Base-by-base conservation (phyloP, 1,140 invertebrate species). In the Chlorops oryzae region DNA sequence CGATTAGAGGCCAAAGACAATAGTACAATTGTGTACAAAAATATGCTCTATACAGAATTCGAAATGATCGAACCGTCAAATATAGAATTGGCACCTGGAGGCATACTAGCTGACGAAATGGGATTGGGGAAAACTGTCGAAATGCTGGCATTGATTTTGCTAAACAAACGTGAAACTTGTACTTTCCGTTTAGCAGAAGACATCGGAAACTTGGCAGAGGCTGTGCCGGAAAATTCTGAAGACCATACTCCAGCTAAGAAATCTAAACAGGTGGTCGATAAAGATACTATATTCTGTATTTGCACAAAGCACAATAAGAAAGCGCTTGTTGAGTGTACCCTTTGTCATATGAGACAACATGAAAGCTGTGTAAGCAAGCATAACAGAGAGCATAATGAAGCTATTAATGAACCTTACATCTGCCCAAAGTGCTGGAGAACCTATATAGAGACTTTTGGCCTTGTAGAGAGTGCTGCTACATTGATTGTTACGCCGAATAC, bases 61-160 rank as follows among this genome's bases (percentile, higher is more conserved):
- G 52, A 56, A 17, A 47, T 55, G 20, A 52, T 62, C 10, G 59
- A 61, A 54, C 77, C 77, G 20, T 25, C 61, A 10, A 44, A 69
- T 23, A 51, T 60, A 10, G 3, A 49, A 2, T 34, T 73, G 22
- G 72, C 74, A 28, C 78, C 75, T n/a, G 86, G 87, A 44, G 88
- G 87, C 5, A 88, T 91, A 47, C 70, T 91, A 39, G 86, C 86
- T 15, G 88, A 91, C 74, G 87, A 90, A 73, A 91, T 90, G 88
- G 88, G 87, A 9, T 65, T 90, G 15, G 88, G 88, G 2, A 90
- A 90, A 75, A 90, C 88, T 0, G 81, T 90, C 4, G 87, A 90
- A 73, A 78, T 89, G 18, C 60, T 90, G 10, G 79, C 84, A 13
- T 78, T 82, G 47, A 78, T 90, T 55, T 62, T 89, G 37, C 59